Conservation (phyloP, 2,888 invertebrate species). For the Zaprionus bogoriensis region DNA sequence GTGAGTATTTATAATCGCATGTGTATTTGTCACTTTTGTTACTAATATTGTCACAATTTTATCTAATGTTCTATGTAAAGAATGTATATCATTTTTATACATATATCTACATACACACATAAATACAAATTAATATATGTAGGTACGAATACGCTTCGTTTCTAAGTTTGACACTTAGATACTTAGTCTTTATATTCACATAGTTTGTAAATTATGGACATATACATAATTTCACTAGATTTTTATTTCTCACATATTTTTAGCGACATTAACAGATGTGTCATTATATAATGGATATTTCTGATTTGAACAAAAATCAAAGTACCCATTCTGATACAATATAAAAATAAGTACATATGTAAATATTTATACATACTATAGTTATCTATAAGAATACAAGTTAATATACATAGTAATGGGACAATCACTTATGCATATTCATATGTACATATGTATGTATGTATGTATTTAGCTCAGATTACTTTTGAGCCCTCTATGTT, state of each 20-base stretch:
- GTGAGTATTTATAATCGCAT: not conserved
- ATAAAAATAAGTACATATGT: no score
- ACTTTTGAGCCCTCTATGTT: no score
- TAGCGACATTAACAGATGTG: not conserved
- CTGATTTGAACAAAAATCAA: no score
- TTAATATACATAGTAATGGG: no score
- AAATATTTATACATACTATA: no score
- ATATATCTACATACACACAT: not conserved
- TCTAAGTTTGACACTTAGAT: not conserved
- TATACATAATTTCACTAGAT: no score
- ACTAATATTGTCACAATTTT: conserved; percentile 27
- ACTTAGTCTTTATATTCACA: conserved; percentile 20
- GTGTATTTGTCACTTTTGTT: conserved; percentile 17
- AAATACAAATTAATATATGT: not conserved
- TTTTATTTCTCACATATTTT: conserved; percentile 22
- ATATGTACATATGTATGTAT: not conserved
- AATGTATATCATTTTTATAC: no score
- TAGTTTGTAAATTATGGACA: not conserved
- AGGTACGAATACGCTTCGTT: no score
- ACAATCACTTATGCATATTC: no score
- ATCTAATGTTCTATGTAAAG: not conserved
- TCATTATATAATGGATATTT: conserved; percentile 5
- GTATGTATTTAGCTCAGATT: not conserved
- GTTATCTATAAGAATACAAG: no score
- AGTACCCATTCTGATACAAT: no score